A percentile compares a stretch with the other conserved stretches of the same genome.
phyloP scores from a whole-genome alignment of 1,140 invertebrate genomes.

The Antheraea pernyi region DNA sequence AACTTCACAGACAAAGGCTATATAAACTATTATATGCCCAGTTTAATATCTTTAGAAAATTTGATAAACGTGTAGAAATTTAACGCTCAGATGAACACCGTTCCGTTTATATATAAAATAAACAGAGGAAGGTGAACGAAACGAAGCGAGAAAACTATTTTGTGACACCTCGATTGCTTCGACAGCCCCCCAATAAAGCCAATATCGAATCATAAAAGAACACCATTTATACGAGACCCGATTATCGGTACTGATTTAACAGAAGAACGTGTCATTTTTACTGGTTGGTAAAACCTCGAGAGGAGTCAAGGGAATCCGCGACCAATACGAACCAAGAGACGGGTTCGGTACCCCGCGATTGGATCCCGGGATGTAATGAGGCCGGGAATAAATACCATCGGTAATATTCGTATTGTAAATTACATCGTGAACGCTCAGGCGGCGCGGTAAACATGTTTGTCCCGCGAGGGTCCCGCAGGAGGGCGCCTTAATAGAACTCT shows the following conservation, averaged over 20 bases:
- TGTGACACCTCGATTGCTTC: slow-evolving; percentile 40
- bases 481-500: slow-evolving; percentile 5
- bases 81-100: neutral
- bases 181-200: slow-evolving; percentile 12
- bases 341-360: slow-evolving; percentile 36
- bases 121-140: slow-evolving; percentile 23
- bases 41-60: neutral
- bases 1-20: neutral
- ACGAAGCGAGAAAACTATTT: slow-evolving; percentile 46
- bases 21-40: neutral
- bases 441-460: slow-evolving; percentile 39
- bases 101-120: slow-evolving; percentile 8
- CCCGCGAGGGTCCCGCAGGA: slow-evolving; percentile 7
- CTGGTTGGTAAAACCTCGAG: slow-evolving; percentile 25
- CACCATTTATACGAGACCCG: slow-evolving; percentile 5
- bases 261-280: neutral
- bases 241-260: neutral
- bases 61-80: neutral
- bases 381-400: slow-evolving; percentile 46
- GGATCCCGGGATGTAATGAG: slow-evolving; percentile 53
- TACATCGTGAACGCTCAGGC: slow-evolving; percentile 12
- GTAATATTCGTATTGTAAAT: slow-evolving; percentile 23
- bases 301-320: slow-evolving; percentile 41
- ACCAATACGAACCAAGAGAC: slow-evolving; percentile 40
- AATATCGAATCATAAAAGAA: slow-evolving; percentile 15